phyloP scores from a whole-genome alignment of 2,888 invertebrate species.

The Callimorpha dominula region DNA sequence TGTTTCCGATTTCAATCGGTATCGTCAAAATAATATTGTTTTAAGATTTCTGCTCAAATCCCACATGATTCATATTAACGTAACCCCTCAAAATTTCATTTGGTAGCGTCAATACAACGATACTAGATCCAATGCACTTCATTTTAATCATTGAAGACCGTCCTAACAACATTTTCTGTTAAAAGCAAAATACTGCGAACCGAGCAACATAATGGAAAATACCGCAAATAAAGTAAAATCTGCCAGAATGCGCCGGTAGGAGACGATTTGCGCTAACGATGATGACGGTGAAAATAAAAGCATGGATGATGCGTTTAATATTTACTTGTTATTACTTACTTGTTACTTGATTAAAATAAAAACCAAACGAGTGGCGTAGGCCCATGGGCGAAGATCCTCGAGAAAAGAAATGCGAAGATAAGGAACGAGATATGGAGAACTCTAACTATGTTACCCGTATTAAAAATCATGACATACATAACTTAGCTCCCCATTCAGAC shows the following conservation, averaged over 20 bases:
- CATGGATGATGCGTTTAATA: background rate
- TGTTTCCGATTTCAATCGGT: background rate
- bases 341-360: too few species aligned
- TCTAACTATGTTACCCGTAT: too few species aligned
- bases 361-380: background rate
- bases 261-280: background rate
- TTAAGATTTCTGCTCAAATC: background rate
- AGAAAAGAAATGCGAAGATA: too few species aligned
- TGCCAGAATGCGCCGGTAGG: background rate
- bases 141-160: background rate
- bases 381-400: too few species aligned
- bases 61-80: background rate
- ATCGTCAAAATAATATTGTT: background rate
- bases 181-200: background rate
- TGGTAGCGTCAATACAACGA: conserved; percentile 5
- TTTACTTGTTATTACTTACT: too few species aligned
- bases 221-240: background rate
- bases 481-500: background rate
- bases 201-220: background rate
- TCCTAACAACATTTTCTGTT: background rate
- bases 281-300: background rate
- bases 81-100: background rate
- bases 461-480: background rate
- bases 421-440: too few species aligned
- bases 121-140: background rate